Percentiles rank a stretch among this genome's conserved stretches.
Conservation (phyloP, 2,888 invertebrate species). For the Mythimna albipuncta region DNA sequence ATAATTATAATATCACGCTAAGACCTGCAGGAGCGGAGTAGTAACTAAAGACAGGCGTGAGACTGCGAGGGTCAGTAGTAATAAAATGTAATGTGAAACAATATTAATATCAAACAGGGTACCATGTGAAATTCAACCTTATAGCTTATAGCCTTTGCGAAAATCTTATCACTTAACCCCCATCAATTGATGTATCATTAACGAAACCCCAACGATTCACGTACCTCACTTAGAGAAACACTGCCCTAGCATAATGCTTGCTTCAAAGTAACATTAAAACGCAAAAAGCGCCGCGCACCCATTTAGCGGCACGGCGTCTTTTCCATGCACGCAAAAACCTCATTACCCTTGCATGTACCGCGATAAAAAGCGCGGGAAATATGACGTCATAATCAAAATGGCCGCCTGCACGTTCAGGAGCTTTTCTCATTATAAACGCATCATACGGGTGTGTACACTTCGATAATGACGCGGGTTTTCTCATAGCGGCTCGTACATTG, state of each 20-base stretch:
- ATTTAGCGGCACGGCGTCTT: conserved; percentile 15
- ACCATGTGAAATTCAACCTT: no score
- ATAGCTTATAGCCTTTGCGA: no score
- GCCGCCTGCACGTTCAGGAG: conserved; percentile 26
- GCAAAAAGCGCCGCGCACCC: conserved; percentile 2
- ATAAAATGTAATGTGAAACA: no score
- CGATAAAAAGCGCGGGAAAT: conserved; percentile 30
- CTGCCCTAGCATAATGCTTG: not conserved
- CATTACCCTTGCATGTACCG: conserved; percentile 35
- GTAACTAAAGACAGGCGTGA: no score
- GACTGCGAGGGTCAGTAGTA: no score
- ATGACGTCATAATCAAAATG: conserved; percentile 31
- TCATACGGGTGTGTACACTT: conserved; percentile 34
- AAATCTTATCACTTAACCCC: no score
- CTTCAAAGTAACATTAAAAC: conserved; percentile 7
- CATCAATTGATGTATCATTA: no score
- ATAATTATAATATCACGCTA: no score
- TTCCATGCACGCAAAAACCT: conserved; percentile 41
- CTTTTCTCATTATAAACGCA: conserved; percentile 49
- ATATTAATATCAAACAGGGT: no score
- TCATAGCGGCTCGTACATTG: conserved; percentile 2
- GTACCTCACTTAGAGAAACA: no score
- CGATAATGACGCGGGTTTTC: conserved; percentile 12
- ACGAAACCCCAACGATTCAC: no score
- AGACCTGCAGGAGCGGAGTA: no score